phyloP scores from a whole-genome alignment of 2,113 vertebrate species.

The Callaeas wilsoni region DNA sequence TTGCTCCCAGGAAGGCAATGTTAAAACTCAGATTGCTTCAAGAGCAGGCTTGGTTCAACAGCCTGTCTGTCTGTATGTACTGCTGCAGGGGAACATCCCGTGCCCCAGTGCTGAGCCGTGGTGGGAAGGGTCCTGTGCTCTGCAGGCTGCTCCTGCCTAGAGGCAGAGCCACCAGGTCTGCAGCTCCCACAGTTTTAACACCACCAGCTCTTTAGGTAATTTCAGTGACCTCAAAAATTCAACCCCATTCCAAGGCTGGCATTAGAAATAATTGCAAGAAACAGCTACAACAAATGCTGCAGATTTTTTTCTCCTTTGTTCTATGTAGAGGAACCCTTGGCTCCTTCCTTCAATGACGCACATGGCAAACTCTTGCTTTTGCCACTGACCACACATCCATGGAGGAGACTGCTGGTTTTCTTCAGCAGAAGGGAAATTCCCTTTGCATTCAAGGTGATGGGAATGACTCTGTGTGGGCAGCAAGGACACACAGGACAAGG shows the following conservation, averaged over 20 bases:
- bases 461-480: neutral
- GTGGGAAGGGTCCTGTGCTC: neutral
- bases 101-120: fast-evolving
- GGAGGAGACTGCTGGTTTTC: neutral
- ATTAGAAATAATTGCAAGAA: neutral
- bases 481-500: neutral
- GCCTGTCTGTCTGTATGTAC: fast-evolving
- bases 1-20: neutral
- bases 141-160: neutral
- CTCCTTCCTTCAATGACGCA: neutral
- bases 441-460: neutral
- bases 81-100: neutral
- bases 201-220: neutral
- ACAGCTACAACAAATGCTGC: neutral
- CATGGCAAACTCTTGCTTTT: neutral
- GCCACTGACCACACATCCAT: neutral
- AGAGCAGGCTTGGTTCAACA: neutral
- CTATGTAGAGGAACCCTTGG: fast-evolving
- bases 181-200: fast-evolving
- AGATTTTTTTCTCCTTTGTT: neutral
- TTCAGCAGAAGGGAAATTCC: neutral
- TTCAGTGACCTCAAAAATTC: neutral
- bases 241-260: neutral
- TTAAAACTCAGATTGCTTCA: neutral
- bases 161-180: fast-evolving